phyloP scores from a whole-genome alignment of 2,113 vertebrate genomes.

The Theristicus caerulescens region DNA sequence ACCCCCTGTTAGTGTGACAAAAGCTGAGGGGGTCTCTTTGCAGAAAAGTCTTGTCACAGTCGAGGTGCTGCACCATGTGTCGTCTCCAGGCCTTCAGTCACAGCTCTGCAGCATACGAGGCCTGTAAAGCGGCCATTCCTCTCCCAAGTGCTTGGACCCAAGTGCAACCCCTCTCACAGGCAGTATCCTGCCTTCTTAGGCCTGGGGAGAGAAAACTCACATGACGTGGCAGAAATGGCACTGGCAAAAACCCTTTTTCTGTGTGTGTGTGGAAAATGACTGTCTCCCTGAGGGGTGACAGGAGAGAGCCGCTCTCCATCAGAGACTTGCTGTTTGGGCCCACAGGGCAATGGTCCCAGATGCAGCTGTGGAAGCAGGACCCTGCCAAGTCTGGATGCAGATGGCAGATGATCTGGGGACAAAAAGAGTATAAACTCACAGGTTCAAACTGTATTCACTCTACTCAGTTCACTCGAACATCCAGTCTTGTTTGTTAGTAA shows the following conservation, averaged over 20 bases:
- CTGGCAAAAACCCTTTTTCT: not conserved
- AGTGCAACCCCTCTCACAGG: not conserved
- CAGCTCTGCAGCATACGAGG: not conserved
- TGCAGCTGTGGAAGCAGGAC: not conserved
- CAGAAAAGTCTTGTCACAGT: not conserved
- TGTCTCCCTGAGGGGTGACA: not conserved
- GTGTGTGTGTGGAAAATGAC: not conserved
- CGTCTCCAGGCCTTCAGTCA: not conserved
- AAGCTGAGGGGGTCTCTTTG: not conserved
- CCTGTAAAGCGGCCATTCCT: not conserved
- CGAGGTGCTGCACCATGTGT: accelerated
- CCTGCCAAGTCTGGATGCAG: not conserved
- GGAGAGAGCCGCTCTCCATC: accelerated
- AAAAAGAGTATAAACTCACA: not conserved
- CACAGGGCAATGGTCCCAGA: not conserved
- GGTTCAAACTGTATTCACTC: not conserved
- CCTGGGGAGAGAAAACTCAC: not conserved
- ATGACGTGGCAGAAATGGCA: not conserved
- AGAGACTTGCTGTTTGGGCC: not conserved
- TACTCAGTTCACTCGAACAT: not conserved
- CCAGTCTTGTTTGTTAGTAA: not conserved
- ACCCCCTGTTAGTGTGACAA: not conserved
- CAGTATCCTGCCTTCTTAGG: not conserved
- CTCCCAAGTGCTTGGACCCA: not conserved
- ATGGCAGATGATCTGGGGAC: not conserved